Evolutionary conservation across 37 sponge, comb jelly and placozoan species (phyloP), one percentile per base, ranked within the genome.

Genomic region (Amphimedon queenslandica): DNA sequence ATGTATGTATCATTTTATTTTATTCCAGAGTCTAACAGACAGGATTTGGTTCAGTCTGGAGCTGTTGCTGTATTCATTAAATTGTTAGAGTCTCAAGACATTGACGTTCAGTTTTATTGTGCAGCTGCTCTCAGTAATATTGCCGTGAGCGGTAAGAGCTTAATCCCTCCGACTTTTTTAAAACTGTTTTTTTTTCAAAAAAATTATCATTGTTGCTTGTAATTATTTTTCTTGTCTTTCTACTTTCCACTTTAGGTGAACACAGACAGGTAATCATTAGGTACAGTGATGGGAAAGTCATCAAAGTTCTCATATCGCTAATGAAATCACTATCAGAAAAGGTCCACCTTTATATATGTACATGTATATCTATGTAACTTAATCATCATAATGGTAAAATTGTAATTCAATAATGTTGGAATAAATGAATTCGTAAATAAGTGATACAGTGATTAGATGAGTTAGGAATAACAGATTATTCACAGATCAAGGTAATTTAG

Each of bases 71-170:
- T 87, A 40, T 77, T 94, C 32, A 53, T 90, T 36, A 58, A 73
- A 13, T 72, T 94, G 42, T 76, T 94, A 57, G 63, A 79, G 33
- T 86, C 87, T 28, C 11, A 36, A 4, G 88, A 94, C 27, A 57
- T 55, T 4, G 90, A 90, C 66, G 82, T 94, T 3, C 94, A 90
- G 84, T 94, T 84, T 60, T 94, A 94, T 73, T 72, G 78, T 70
- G 83, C 91, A 63, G 94, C 94, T 43, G 87, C 94, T 4, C 64
- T 94, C 57, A 94, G 94, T 75, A 94, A 94, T 73, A 25, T 94
- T 16, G 94, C 90, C 36, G 94, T 94, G 2, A 72, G 86, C 55
- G 88, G 88, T 87, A 55, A 32, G 60, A 42, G n/a, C 27, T 31
- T 21, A n/a, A n/a, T n/a, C n/a, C n/a, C n/a, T n/a, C n/a, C n/a